These are phyloP conservation scores for Chrysopa pallens DNA, from an alignment of 1,140 invertebrate genomes.

Conservation along the genomic window DNA sequence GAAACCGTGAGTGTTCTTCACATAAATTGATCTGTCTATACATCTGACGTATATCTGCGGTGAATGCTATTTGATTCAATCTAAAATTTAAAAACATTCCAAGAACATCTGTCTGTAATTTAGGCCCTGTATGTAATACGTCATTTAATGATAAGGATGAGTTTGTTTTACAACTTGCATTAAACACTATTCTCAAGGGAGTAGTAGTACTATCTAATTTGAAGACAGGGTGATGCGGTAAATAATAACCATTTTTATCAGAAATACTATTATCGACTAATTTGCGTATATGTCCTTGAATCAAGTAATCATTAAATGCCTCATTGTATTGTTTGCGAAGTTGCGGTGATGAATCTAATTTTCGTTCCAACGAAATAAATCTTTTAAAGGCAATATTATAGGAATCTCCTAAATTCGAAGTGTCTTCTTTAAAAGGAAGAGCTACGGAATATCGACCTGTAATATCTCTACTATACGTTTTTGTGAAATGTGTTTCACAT, in stretches of 20 bases:
- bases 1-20: not conserved
- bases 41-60: slow-evolving; percentile 1
- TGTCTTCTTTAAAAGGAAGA: too few species aligned
- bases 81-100: not conserved
- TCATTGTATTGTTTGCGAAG: too few species aligned
- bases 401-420: too few species aligned
- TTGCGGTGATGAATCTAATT: too few species aligned
- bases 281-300: too few species aligned
- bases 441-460: too few species aligned
- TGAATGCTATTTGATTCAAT: not conserved
- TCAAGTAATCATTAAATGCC: too few species aligned
- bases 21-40: not conserved
- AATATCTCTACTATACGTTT: too few species aligned
- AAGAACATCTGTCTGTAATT: slow-evolving; percentile 2
- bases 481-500: too few species aligned
- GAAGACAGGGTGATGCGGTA: slow-evolving; percentile 8
- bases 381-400: too few species aligned
- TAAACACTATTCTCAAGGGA: slow-evolving; percentile 5
- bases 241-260: not conserved
- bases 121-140: slow-evolving; percentile 1
- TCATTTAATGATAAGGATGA: slow-evolving; percentile 2
- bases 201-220: slow-evolving; percentile 3
- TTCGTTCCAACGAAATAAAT: too few species aligned
- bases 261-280: too few species aligned
- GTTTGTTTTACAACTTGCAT: slow-evolving; percentile 3